Base-by-base conservation (phyloP, 1,140 invertebrate species). In the Polypedilum pembai region DNA sequence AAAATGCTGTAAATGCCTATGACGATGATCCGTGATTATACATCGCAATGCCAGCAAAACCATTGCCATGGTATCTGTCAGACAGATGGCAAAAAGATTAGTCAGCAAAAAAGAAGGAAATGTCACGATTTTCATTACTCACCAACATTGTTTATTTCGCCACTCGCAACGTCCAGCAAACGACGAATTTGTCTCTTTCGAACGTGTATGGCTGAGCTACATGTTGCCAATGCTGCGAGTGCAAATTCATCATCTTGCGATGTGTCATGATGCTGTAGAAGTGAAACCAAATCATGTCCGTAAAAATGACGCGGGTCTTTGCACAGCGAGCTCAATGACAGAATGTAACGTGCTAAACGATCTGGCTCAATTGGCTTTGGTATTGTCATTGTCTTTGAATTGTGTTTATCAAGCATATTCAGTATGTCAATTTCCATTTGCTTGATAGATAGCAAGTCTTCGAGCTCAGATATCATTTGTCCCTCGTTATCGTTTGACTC, bases 401-500 rank as follows among this genome's bases (percentile, higher is more conserved):
- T 80, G 77, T 82, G 81, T 24, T 79, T 78, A 73, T 82, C 93
- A 40, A 94, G 85, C 79, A 91, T 85, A n/a, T 92, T 84, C 1
- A 93, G 85, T 66, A 93, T 89, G 78, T 94, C 91, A 40, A 94
- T 86, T 80, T 94, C 92, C 87, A 94, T 88, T 79, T 93, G 91
- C 78, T 94, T 94, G 5, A 87, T 87, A 5, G 89, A 91, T 1
- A 94, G 85, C 78, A 92, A 89, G 79, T 92, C 87, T 79, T 94
- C 91, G 18, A 92, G 79, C 20, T 81, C 81, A 80, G 81, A 18
- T 82, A 82, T 15, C 80, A 75, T 77, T 78, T 78, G 81, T 0
- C 75, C 81, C 73, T 82, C 45, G 79, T 80, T 73, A 79, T 83
- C 82, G 84, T 80, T 81, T 85, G 82, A 80, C 86, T 78, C 81